A percentile compares a stretch with the other conserved stretches of the same genome.
phyloP scores from a whole-genome alignment of 2,888 invertebrate genomes.

The Hyppa rectilinea region DNA sequence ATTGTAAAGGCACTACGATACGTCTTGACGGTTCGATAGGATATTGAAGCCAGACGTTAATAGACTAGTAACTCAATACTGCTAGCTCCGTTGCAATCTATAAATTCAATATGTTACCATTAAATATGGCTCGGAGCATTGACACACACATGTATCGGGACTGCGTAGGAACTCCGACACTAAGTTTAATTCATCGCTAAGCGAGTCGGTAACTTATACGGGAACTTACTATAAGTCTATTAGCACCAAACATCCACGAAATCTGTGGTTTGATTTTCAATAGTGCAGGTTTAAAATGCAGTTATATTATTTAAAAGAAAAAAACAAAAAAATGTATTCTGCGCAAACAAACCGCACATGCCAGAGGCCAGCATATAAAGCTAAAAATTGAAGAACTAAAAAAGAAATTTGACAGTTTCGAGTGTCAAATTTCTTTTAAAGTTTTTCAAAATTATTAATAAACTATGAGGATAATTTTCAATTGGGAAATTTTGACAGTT shows the following conservation, averaged over 20 bases:
- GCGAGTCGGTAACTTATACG: slow-evolving; percentile 30
- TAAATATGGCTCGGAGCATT: slow-evolving; percentile 37
- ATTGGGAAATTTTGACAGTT: too few relatives aligned
- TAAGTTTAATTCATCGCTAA: slow-evolving; percentile 37
- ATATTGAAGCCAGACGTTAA: slow-evolving; percentile 22
- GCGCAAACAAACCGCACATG: too few relatives aligned
- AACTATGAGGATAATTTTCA: too few relatives aligned
- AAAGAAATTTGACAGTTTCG: too few relatives aligned
- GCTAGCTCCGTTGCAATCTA: slow-evolving; percentile 44
- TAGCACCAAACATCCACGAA: slow-evolving; percentile 18
- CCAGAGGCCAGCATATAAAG: too few relatives aligned
- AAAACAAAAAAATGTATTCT: too few relatives aligned
- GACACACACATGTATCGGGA: slow-evolving; percentile 10
- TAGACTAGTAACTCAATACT: slow-evolving; percentile 43
- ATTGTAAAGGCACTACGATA: background rate
- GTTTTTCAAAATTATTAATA: too few relatives aligned
- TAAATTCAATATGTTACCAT: slow-evolving; percentile 53
- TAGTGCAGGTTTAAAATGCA: background rate
- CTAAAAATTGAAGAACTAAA: too few relatives aligned
- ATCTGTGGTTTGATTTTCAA: slow-evolving; percentile 9
- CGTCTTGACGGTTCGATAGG: slow-evolving; percentile 4
- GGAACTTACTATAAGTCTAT: slow-evolving; percentile 28
- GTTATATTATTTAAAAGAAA: too few relatives aligned
- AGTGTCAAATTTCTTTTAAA: too few relatives aligned
- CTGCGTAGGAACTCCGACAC: slow-evolving; percentile 24